Evolutionary conservation across 2,113 vertebrate genomes (phyloP), one percentile per base, ranked within the genome.

Genomic region (Paratilapia polleni): DNA sequence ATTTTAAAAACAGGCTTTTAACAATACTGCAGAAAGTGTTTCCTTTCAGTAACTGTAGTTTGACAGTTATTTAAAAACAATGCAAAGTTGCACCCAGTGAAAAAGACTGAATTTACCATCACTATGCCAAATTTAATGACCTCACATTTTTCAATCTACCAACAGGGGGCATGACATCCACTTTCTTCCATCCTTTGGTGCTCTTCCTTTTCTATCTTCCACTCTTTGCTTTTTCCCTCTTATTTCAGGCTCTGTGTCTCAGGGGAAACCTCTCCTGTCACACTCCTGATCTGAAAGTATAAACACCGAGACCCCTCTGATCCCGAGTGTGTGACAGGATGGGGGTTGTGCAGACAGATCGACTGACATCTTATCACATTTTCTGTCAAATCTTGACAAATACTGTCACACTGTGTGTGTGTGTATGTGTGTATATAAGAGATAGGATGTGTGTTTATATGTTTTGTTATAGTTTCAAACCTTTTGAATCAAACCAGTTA

Each of bases 361-460:
- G 15, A 84, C 87, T 85, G 88, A 87, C 86, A 84, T 13, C 80
- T 83, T 88, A 83, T 91, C 80, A 64, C 86, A 85, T 60, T 62
- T 85, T 68, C 80, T 90, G 86, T 91, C 88, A 89, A 61, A 85
- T 62, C 80, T 60, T 88, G 88, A 89, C 81, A 87, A 76, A 86
- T 60, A 14, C 86, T 87, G 81, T 77, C 81, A 92, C 78, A 56
- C 24, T 79, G 2, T 57, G 28, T 38, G 77, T 54, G 4, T 60
- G 17, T 78, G 28, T 59, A 62, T 80, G 28, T 59, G 68, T 63
- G 52, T 73, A 12, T 59, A 13, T 85, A 10, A 24, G 36, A 43
- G 9, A 24, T 6, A 73, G 41, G 24, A 47, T 20, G 38, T 66
- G 57, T 49, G 41, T 59, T 19, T 59, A 14, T 59, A 43, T 6